phyloP scores from a whole-genome alignment of 2,888 invertebrate genomes.

The Hypomecis punctinalis region DNA sequence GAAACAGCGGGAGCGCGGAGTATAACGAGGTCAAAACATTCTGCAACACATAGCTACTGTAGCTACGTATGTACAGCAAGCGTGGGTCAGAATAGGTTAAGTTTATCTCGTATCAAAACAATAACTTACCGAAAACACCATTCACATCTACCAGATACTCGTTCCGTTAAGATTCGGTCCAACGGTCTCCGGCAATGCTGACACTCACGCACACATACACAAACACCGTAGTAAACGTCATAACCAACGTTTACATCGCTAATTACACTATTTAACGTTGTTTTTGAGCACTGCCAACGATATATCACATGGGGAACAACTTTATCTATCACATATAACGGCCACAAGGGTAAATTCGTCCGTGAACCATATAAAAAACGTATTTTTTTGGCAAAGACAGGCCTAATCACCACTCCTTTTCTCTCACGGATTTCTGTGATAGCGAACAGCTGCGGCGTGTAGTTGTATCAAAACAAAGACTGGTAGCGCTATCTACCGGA shows the following conservation, averaged over 20 bases:
- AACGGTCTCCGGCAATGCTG: conserved; percentile 79
- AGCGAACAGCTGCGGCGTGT: conserved; percentile 84
- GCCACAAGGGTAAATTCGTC: conserved; percentile 61
- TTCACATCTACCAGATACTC: conserved; percentile 62
- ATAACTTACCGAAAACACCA: conserved; percentile 75
- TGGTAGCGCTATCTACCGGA: conserved; percentile 64
- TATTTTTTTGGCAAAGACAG: conserved; percentile 77
- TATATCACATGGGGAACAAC: conserved; percentile 67
- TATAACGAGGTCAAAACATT: conserved; percentile 69
- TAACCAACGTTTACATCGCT: conserved; percentile 78
- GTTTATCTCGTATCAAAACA: conserved; percentile 63
- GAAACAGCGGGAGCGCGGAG: conserved; percentile 57
- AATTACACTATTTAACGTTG: conserved; percentile 73
- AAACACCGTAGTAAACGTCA: conserved; percentile 80
- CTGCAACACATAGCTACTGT: conserved; percentile 34
- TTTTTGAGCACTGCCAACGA: conserved; percentile 69
- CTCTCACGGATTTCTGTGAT: conserved; percentile 83
- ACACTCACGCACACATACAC: conserved; percentile 74
- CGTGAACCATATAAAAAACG: conserved; percentile 78
- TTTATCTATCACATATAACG: conserved; percentile 63
- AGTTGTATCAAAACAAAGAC: conserved; percentile 81
- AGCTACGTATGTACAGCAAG: conserved; percentile 54
- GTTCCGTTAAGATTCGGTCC: conserved; percentile 83
- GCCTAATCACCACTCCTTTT: conserved; percentile 85
- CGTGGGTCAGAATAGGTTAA: conserved; percentile 67